phyloP scores from a whole-genome alignment of 2,888 invertebrate genomes.

The Xestia ashworthii region DNA sequence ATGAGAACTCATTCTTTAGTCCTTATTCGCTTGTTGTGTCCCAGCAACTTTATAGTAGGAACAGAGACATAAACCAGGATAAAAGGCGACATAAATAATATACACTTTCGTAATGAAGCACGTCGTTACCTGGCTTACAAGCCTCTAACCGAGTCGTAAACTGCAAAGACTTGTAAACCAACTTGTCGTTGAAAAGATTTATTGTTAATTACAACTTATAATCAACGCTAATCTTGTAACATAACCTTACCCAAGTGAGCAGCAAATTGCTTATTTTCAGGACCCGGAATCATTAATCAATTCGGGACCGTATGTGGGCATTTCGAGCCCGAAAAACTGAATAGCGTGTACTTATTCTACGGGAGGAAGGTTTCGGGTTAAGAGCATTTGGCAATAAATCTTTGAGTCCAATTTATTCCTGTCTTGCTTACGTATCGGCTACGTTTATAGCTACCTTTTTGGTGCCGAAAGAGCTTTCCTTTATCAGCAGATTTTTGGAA shows the following conservation, averaged over 20 bases:
- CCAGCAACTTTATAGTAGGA: slow-evolving; percentile 71
- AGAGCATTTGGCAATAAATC: slow-evolving; percentile 90
- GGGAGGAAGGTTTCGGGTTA: slow-evolving; percentile 81
- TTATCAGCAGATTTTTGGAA: slow-evolving; percentile 79
- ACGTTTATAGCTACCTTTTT: slow-evolving; percentile 83
- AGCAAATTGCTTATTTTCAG: slow-evolving; percentile 31
- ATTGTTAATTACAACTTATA: slow-evolving; percentile 57
- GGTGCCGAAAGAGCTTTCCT: slow-evolving; percentile 80
- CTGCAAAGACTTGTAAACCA: slow-evolving; percentile 73
- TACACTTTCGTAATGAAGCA: slow-evolving; percentile 81
- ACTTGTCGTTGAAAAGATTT: slow-evolving; percentile 57
- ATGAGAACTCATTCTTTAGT: slow-evolving; percentile 30
- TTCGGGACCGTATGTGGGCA: slow-evolving; percentile 57
- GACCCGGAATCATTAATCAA: slow-evolving; percentile 44
- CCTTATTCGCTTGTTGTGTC: slow-evolving; percentile 68
- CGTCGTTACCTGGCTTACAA: slow-evolving; percentile 81
- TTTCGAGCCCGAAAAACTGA: slow-evolving; percentile 74
- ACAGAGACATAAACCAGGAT: slow-evolving; percentile 73
- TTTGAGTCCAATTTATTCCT: slow-evolving; percentile 86
- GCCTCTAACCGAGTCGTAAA: slow-evolving; percentile 78
- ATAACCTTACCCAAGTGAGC: slow-evolving; percentile 19
- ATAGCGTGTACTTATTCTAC: slow-evolving; percentile 75
- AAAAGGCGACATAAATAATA: slow-evolving; percentile 80
- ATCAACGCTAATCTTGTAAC: slow-evolving; percentile 16
- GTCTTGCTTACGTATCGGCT: slow-evolving; percentile 83